Evolutionary conservation across 1,140 invertebrate species (phyloP).

Genomic region (Drosophila pseudoobscura): DNA sequence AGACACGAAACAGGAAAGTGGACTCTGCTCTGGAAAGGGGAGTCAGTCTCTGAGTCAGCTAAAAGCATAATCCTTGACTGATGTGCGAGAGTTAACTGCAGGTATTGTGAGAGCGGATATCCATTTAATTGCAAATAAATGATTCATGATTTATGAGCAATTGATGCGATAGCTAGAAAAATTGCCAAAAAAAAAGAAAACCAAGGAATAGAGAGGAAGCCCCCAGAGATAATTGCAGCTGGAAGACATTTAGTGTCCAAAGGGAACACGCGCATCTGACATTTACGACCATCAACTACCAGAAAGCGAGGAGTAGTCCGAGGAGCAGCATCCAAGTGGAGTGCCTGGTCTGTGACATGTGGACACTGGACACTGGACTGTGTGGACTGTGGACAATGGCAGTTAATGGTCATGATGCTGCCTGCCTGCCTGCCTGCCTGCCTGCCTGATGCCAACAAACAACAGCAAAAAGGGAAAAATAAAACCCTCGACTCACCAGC

Average conservation of each 20-base stretch:
- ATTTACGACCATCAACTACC: conserved; percentile 71
- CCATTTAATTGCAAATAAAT: conserved; percentile 59
- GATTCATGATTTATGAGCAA: conserved; percentile 52
- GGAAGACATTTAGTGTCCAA: conserved; percentile 75
- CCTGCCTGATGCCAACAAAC: conserved; percentile 26
- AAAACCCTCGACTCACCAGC: conserved; percentile 68
- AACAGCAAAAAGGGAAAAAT: conserved; percentile 60
- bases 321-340: conserved; percentile 6
- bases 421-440: conserved; percentile 7
- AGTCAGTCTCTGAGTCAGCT: conserved; percentile 61
- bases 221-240: conserved; percentile 67
- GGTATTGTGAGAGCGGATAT: conserved; percentile 34
- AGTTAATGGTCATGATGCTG: conserved; percentile 75
- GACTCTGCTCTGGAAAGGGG: neutral
- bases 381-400: conserved; percentile 58
- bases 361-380: conserved; percentile 37
- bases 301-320: conserved; percentile 12
- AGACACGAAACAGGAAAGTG: conserved; percentile 22
- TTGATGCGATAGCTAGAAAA: conserved; percentile 37
- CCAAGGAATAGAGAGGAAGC: conserved; percentile 16
- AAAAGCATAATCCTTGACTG: conserved; percentile 56
- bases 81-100: conserved; percentile 27
- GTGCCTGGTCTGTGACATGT: conserved; percentile 61
- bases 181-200: conserved; percentile 3
- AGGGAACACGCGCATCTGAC: conserved; percentile 68